Base-by-base conservation (phyloP, 2,797 vertebrate genomes). In the Pseudopleuronectes americanus region DNA sequence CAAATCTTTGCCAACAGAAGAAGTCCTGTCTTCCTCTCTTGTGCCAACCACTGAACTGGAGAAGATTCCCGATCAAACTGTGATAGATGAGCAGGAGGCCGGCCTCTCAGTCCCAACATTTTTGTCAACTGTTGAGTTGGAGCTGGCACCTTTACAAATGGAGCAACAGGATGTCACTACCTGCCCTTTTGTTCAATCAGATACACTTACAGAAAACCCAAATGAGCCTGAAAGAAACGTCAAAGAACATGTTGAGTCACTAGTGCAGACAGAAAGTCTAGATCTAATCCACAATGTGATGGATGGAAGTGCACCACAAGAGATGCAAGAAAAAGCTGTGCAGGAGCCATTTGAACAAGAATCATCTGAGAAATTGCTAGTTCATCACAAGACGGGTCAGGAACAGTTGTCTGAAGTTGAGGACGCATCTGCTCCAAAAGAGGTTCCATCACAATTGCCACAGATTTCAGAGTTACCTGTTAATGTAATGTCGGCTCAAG, bases 401-500 rank as follows among this genome's bases (percentile, higher is more conserved):
- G 55, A 81, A 26, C 63, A 59, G 55, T 16, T 51, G 45, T 17
- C 57, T 13, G 9, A 5, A 41, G 36, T 17, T 58, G 70, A 80
- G 31, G 64, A 67, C 8, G 9, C 12, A 1, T 43, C 74, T 43
- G 7, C 75, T 70, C 56, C 81, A 83, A 80, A 80, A 38, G 51
- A 33, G 8, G 16, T 47, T 41, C 36, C 16, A 22, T 74, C 83
- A 41, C 68, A 77, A 17, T 22, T 47, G 19, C 57, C 79, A 57
- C 65, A 75, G 72, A 74, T 60, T 28, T 74, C 82, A 28, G 87
- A 88, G 21, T 56, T 85, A 58, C 76, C 89, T 0, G 13, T 90
- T 36, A 89, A 86, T 80, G 77, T 86, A 53, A 92, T 92, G 81
- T 90, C 90, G 47, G 92, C 91, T 67, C 93, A 92, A 82, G 91